phyloP scores from a whole-genome alignment of 2,113 vertebrate genomes.

The Atlantisia rogersi region DNA sequence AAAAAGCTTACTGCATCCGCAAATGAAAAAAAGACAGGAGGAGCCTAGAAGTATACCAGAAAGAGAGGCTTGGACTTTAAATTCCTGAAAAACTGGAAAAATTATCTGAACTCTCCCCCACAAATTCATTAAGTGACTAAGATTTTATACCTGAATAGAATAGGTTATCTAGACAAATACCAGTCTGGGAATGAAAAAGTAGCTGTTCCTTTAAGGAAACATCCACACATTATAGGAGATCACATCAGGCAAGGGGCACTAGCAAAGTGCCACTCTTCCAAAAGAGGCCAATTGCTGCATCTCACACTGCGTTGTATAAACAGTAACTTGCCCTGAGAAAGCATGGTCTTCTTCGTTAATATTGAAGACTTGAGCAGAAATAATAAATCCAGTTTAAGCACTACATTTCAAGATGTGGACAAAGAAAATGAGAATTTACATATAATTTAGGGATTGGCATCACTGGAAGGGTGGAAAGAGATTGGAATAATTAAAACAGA shows the following conservation, averaged over 20 bases:
- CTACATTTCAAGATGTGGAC: not conserved
- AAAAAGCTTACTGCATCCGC: not conserved
- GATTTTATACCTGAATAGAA: not conserved
- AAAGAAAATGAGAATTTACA: not conserved
- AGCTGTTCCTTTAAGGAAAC: not conserved
- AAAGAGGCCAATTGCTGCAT: not conserved
- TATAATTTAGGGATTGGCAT: not conserved
- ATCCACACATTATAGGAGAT: not conserved
- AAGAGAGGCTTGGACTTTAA: not conserved
- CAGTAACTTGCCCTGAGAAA: not conserved
- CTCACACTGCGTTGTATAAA: not conserved
- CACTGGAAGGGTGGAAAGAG: not conserved
- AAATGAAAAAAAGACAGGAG: not conserved
- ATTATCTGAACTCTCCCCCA: not conserved
- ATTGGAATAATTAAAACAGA: not conserved
- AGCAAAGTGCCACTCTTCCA: not conserved
- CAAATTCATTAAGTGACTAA: not conserved
- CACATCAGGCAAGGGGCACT: not conserved
- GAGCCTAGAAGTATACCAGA: not conserved
- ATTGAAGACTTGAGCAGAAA: not conserved
- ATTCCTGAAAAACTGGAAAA: not conserved
- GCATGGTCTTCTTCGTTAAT: not conserved
- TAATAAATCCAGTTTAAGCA: not conserved
- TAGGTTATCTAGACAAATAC: not conserved
- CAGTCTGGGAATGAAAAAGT: not conserved